Conservation (phyloP, 2,888 invertebrate species). For the Ochropleura leucogaster region DNA sequence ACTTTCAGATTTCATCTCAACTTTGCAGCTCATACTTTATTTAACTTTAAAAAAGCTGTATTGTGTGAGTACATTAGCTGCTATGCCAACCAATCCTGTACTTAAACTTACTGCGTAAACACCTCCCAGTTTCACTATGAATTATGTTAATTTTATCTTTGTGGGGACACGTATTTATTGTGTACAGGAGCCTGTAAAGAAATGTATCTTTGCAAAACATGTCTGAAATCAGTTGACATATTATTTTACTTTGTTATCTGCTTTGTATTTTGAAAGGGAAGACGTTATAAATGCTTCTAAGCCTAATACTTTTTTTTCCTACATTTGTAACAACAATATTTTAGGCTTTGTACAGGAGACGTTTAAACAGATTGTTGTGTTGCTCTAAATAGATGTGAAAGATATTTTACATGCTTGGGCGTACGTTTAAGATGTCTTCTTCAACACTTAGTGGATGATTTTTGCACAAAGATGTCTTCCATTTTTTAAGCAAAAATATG, state of each 20-base stretch:
- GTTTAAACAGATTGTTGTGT: constrained; percentile 12
- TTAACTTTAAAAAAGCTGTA: no score
- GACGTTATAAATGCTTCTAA: constrained; percentile 27
- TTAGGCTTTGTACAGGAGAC: constrained; percentile 22
- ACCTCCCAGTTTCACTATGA: background rate
- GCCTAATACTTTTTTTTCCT: background rate
- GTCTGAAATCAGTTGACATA: constrained; percentile 26
- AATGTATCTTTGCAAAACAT: constrained; percentile 18
- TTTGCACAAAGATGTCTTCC: background rate
- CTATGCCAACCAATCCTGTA: constrained; percentile 8
- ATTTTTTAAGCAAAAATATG: background rate
- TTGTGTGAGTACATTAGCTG: background rate
- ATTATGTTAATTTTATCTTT: constrained; percentile 3
- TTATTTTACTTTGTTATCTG: background rate
- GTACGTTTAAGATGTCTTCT: background rate
- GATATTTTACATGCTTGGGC: background rate
- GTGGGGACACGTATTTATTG: constrained; percentile 9
- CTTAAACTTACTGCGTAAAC: background rate
- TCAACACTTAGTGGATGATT: background rate
- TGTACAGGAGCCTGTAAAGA: constrained; percentile 4
- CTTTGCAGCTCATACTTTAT: no score
- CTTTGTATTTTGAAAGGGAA: constrained; percentile 15
- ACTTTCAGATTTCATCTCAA: no score
- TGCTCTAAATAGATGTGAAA: background rate
- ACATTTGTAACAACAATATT: constrained; percentile 26